These are phyloP conservation scores for Diachasma alloeum DNA, from an alignment of 1,140 invertebrate genomes.

Conservation along the genomic window DNA sequence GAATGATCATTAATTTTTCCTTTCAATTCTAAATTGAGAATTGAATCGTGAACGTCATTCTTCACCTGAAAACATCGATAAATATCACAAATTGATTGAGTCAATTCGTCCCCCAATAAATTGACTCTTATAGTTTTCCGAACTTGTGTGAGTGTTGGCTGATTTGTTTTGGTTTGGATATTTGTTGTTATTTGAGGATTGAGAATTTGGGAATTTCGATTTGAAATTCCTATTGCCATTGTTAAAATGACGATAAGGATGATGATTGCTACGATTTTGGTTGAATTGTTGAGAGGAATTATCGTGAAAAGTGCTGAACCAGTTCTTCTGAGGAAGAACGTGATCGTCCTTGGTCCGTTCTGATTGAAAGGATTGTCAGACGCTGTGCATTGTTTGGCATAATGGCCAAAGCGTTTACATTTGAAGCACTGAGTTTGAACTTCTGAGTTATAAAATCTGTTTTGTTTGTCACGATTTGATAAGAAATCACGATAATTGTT, in stretches of 20 bases:
- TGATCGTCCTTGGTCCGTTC: too few species aligned
- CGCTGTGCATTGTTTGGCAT: background rate
- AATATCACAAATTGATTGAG: background rate
- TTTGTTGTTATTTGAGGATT: background rate
- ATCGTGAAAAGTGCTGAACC: background rate
- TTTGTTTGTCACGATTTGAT: background rate
- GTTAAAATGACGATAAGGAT: too few species aligned
- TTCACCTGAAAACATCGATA: background rate
- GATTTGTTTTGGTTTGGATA: background rate
- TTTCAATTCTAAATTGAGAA: too few species aligned
- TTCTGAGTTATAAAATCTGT: background rate
- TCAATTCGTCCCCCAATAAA: background rate
- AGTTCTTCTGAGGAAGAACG: too few species aligned
- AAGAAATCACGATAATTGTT: background rate
- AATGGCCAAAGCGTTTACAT: background rate
- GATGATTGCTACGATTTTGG: too few species aligned
- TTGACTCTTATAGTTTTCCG: background rate
- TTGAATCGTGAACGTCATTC: background rate
- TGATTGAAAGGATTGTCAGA: background rate
- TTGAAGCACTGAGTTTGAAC: background rate
- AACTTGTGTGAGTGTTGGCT: background rate
- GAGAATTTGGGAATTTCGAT: too few species aligned
- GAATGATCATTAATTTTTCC: too few species aligned
- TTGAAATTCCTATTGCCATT: too few species aligned
- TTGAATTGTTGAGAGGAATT: background rate